Percentiles rank a stretch among this genome's conserved stretches.
phyloP scores from a whole-genome alignment of 2,797 vertebrate species.

The Myiotriccus ornatus region DNA sequence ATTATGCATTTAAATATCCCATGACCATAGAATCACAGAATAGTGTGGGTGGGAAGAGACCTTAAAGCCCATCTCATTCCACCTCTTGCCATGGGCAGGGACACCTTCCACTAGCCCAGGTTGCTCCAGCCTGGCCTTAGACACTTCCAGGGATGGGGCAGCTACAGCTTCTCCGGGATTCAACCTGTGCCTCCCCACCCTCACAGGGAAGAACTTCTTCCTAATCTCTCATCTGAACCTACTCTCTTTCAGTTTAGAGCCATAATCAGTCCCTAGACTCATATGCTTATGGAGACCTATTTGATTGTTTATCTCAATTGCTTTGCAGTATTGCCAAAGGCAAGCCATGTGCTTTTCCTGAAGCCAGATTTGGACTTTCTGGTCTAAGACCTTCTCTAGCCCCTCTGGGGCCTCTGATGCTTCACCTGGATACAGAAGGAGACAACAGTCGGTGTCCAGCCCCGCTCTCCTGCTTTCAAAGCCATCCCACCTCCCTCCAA shows the following conservation, averaged over 20 bases:
- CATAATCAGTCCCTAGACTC: background rate
- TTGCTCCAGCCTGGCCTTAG: background rate
- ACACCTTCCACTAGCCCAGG: accelerated
- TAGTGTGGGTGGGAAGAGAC: background rate
- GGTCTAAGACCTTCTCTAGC: background rate
- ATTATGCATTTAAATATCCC: background rate
- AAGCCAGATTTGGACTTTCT: background rate
- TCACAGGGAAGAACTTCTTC: background rate
- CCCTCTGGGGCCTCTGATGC: background rate
- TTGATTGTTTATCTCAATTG: background rate
- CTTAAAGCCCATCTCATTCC: accelerated
- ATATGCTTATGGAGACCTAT: background rate
- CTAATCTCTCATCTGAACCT: background rate
- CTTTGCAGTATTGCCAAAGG: background rate
- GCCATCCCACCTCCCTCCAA: background rate
- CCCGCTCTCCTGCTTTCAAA: background rate
- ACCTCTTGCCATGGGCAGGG: background rate
- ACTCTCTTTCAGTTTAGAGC: background rate
- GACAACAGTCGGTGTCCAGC: accelerated
- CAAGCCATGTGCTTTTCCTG: background rate
- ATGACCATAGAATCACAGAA: background rate
- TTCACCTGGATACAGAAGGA: background rate
- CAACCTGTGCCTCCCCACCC: accelerated
- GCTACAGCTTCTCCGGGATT: background rate
- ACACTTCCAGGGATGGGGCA: background rate